Conservation (phyloP, 2,888 invertebrate genomes). For the Hoplodrina blanda region DNA sequence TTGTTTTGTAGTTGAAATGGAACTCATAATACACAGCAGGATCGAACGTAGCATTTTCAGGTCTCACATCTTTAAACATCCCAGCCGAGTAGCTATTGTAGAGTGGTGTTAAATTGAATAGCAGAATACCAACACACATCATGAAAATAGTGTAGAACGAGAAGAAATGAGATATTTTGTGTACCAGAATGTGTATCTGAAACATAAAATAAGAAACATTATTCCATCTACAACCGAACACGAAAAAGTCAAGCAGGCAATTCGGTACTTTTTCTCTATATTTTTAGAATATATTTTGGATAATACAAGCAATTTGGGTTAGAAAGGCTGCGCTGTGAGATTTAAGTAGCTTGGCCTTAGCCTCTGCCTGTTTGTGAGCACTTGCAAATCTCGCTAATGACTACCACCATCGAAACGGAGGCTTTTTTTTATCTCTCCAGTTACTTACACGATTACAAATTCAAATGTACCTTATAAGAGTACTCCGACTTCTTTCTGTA, state of each 20-base stretch:
- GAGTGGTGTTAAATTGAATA: constrained; percentile 41
- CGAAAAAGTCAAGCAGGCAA: no score
- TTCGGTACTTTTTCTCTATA: neutral
- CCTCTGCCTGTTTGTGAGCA: no score
- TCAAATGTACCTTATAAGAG: constrained; percentile 30
- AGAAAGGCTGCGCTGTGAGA: no score
- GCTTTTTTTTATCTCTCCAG: no score
- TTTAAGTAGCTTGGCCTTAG: no score
- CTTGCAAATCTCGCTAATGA: no score
- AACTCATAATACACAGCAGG: constrained; percentile 28
- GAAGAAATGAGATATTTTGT: constrained; percentile 45
- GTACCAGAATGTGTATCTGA: constrained; percentile 34
- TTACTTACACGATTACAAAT: neutral
- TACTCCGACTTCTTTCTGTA: constrained; percentile 30
- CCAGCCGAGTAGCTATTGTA: constrained; percentile 29
- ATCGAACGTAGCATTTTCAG: constrained; percentile 37
- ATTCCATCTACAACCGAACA: neutral
- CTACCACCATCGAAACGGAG: no score
- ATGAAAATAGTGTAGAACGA: neutral
- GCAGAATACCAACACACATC: neutral
- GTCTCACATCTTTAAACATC: constrained; percentile 12
- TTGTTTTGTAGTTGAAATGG: constrained; percentile 35
- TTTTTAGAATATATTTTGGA: neutral
- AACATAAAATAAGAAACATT: constrained; percentile 18
- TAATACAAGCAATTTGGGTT: neutral